Percentiles rank a stretch among this genome's conserved stretches.
Conservation (phyloP, 2,888 invertebrate genomes). For the Agrotis ipsilon region DNA sequence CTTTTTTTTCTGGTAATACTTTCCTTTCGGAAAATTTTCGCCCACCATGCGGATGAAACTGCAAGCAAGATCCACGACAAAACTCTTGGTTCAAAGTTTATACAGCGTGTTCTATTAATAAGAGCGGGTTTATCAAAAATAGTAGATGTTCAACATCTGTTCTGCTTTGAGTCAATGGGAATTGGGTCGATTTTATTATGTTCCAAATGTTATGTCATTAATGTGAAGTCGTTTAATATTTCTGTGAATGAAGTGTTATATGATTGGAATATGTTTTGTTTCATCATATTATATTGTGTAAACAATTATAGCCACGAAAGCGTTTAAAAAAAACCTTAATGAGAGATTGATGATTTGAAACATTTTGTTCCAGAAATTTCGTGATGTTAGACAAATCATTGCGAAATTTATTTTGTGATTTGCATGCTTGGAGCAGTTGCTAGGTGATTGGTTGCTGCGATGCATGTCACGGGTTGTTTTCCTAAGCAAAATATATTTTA, state of each 20-base stretch:
- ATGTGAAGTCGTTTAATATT: constrained; percentile 26
- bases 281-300: not conserved
- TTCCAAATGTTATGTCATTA: constrained; percentile 49
- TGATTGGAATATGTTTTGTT: constrained; percentile 14
- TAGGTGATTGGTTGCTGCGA: no score
- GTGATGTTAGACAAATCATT: no score
- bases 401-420: not conserved
- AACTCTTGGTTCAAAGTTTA: constrained; percentile 43
- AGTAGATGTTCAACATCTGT: constrained; percentile 42
- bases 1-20: no score
- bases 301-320: not conserved
- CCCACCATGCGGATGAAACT: no score
- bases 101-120: constrained; percentile 51
- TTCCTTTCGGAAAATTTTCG: no score
- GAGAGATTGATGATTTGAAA: not conserved
- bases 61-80: no score
- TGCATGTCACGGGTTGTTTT: no score
- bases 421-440: not conserved
- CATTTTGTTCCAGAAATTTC: no score
- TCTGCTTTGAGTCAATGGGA: constrained; percentile 48
- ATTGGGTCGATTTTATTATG: constrained; percentile 62
- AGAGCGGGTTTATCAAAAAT: constrained; percentile 54
- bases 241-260: constrained; percentile 42
- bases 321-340: not conserved
- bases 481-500: no score